These are phyloP conservation scores for Miltochrista miniata DNA, from an alignment of 2,888 invertebrate species.

Conservation along the genomic window DNA sequence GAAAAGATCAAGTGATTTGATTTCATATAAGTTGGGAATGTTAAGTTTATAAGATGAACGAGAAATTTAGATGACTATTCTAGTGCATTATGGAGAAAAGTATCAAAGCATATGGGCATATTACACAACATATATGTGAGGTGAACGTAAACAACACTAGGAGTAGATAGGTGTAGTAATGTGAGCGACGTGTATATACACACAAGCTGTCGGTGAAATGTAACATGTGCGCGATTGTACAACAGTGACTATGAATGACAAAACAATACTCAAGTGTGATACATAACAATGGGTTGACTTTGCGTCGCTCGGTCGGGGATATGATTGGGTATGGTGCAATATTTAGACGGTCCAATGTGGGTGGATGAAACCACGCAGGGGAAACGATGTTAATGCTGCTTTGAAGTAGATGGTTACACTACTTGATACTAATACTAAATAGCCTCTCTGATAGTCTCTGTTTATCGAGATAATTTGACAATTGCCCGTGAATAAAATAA, in stretches of 20 bases:
- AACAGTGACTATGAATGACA: slow-evolving; percentile 40
- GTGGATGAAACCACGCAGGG: slow-evolving; percentile 12
- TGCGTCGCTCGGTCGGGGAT: slow-evolving; percentile 64
- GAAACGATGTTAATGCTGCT: not conserved
- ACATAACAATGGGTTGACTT: slow-evolving; percentile 80
- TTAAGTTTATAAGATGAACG: slow-evolving; percentile 20
- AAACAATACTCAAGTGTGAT: slow-evolving; percentile 44
- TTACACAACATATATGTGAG: slow-evolving; percentile 39
- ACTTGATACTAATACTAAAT: slow-evolving; percentile 44
- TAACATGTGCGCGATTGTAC: slow-evolving; percentile 43
- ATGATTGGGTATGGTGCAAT: slow-evolving; percentile 41
- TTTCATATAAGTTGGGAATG: slow-evolving; percentile 8
- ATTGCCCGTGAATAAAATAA: slow-evolving; percentile 56
- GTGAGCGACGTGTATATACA: slow-evolving; percentile 36
- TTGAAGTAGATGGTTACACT: slow-evolving; percentile 7
- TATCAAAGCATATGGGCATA: slow-evolving; percentile 42
- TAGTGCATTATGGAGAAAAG: slow-evolving; percentile 37
- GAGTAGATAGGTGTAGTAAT: slow-evolving; percentile 35
- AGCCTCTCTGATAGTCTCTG: slow-evolving; percentile 37
- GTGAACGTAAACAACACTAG: slow-evolving; percentile 42
- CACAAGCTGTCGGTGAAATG: slow-evolving; percentile 31
- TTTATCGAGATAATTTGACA: slow-evolving; percentile 51
- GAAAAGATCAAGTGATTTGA: slow-evolving; percentile 10
- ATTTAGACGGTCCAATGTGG: slow-evolving; percentile 15
- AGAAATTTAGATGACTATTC: slow-evolving; percentile 20